These are phyloP conservation scores for Drosophila siamana DNA, from an alignment of 2,888 invertebrate genomes.

Conservation along the genomic window DNA sequence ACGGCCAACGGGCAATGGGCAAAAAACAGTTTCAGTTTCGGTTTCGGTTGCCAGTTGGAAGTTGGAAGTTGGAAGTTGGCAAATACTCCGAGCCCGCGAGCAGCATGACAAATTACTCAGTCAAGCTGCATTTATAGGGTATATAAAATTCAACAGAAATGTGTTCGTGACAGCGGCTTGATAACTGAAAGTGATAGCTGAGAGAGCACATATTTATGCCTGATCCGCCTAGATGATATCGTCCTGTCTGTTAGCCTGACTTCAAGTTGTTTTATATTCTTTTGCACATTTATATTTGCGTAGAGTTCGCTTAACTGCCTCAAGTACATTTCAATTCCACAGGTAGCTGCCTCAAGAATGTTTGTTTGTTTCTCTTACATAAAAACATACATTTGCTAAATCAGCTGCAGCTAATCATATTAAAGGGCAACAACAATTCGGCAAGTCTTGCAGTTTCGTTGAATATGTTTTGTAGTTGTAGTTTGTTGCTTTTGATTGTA, in stretches of 20 bases:
- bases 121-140: background rate
- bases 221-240: no score
- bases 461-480: background rate
- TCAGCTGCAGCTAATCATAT: background rate
- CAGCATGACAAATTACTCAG: background rate
- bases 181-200: no score
- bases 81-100: background rate
- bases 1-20: background rate
- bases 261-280: no score
- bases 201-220: no score
- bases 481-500: background rate
- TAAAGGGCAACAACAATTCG: background rate
- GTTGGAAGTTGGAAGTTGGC: slow-evolving; percentile 4
- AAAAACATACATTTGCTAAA: no score
- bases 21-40: slow-evolving; percentile 58
- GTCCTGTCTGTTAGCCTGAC: no score
- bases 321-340: no score
- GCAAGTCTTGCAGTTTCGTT: background rate
- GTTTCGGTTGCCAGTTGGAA: slow-evolving; percentile 31
- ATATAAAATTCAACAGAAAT: background rate
- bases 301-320: no score
- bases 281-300: no score
- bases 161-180: background rate
- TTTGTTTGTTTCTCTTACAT: no score
- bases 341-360: no score